Percentiles rank a stretch among this genome's conserved stretches.
These are phyloP conservation scores for Microctonus aethiopoides DNA, from an alignment of 2,888 invertebrate genomes.

Conservation along the genomic window DNA sequence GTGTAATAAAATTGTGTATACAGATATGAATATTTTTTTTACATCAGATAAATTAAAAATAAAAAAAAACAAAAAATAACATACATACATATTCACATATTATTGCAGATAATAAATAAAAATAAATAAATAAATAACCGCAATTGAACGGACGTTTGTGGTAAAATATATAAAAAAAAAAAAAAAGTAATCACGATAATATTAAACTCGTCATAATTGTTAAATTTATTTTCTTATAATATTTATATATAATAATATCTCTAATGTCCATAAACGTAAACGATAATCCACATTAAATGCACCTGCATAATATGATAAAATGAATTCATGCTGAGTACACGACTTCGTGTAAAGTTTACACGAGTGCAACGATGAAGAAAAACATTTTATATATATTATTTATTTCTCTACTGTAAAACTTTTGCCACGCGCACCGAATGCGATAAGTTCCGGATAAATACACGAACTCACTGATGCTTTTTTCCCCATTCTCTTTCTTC, in stretches of 20 bases:
- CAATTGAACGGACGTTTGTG: not conserved
- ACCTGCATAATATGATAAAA: not conserved
- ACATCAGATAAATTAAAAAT: not conserved
- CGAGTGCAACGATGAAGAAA: not conserved
- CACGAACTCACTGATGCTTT: not conserved
- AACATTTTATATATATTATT: not conserved
- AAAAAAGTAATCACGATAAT: not conserved
- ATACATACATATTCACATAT: not conserved
- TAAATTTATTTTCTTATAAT: not conserved
- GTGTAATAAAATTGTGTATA: not conserved
- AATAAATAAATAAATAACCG: not conserved
- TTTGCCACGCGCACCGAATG: constrained; percentile 4
- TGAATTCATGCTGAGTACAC: not conserved
- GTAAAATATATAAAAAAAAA: not conserved
- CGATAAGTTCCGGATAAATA: constrained; percentile 2
- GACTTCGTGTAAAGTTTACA: not conserved
- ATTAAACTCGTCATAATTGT: not conserved
- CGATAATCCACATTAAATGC: not conserved
- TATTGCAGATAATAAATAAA: not conserved
- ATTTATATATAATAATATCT: not conserved
- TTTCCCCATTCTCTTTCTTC: not conserved
- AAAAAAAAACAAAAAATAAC: not conserved
- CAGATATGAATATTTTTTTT: constrained; percentile 1
- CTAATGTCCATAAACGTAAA: not conserved
- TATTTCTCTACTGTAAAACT: not conserved